These are phyloP conservation scores for Diaperis boleti DNA, from an alignment of 2,888 invertebrate genomes.

Conservation along the genomic window DNA sequence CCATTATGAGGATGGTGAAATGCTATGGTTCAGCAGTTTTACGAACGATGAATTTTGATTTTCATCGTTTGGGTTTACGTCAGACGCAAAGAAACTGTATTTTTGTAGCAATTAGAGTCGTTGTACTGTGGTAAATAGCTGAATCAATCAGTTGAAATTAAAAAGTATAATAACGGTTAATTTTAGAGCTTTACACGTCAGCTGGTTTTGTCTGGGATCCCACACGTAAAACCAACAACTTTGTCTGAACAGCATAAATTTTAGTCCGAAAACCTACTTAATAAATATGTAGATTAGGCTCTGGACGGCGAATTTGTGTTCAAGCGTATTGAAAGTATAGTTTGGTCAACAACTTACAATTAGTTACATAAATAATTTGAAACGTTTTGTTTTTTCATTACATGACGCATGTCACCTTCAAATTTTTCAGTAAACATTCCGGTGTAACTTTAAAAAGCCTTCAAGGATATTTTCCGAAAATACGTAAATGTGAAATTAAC, in stretches of 20 bases:
- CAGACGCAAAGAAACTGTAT: neutral
- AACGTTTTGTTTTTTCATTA: constrained; percentile 13
- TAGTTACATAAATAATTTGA: constrained; percentile 16
- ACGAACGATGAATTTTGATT: neutral
- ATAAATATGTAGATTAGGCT: constrained; percentile 38
- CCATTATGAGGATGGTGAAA: neutral
- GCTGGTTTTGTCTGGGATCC: too few relatives aligned
- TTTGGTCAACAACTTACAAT: constrained; percentile 34
- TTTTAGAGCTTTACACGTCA: neutral
- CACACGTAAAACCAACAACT: constrained; percentile 1
- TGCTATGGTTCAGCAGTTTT: neutral
- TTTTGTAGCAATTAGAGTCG: constrained; percentile 2
- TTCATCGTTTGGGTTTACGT: neutral
- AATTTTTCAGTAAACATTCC: constrained; percentile 11
- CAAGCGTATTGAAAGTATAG: constrained; percentile 44
- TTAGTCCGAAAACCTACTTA: constrained; percentile 42
- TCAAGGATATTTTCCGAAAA: constrained; percentile 28
- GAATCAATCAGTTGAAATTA: constrained; percentile 12
- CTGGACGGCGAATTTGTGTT: constrained; percentile 29
- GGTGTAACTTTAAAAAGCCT: constrained; percentile 4
- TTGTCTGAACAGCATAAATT: constrained; percentile 31
- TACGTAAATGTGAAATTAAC: constrained; percentile 31
- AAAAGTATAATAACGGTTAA: constrained; percentile 7
- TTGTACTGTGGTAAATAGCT: constrained; percentile 13
- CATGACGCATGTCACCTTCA: constrained; percentile 8